Evolutionary conservation across 2,113 vertebrate genomes (phyloP), one percentile per base, ranked within the genome.

Genomic region (Delphinapterus leucas): DNA sequence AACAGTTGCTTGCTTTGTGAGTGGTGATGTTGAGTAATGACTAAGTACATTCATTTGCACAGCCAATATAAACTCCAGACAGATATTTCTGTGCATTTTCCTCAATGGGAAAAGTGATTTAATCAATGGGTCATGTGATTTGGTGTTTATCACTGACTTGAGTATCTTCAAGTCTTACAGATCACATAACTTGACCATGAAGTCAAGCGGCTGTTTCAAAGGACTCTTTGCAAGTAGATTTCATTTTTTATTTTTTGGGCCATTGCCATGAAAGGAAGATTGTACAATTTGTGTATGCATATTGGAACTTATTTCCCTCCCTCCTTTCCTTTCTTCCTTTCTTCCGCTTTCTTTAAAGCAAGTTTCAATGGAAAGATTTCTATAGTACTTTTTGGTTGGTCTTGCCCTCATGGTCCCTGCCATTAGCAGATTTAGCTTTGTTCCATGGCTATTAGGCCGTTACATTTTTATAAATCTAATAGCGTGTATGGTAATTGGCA

Each of bases 1-100:
- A 97, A 97, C 97, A 98, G 58, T 98, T 92, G 73, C 96, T 96
- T 83, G 92, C 98, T 98, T 98, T 98, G 96, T 98, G 86, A 94
- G 95, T 82, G 61, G 41, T 90, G 77, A n/a, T 90, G 67, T 53
- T 95, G 87, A 97, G 60, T 93, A 96, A 96, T 97, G 97, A 97
- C 90, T 97, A 65, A 97, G 76, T 95, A 31, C 77, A 93, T 98
- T 97, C 95, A 97, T 97, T 97, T 98, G 87, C 74, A 38, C 70
- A 68, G 97, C 97, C 97, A 98, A 61, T 89, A 26, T 87, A 97
- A 97, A 98, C 96, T 98, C 76, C 90, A 96, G 96, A 76, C 38
- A 38, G 79, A 73, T 58, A 74, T 95, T 33, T 68, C 53, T 0
- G 0, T 89, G 82, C 74, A 86, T 96, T 95, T 97, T 97, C 89